Conservation (phyloP, 2,888 invertebrate genomes). For the Sisyra nigra region DNA sequence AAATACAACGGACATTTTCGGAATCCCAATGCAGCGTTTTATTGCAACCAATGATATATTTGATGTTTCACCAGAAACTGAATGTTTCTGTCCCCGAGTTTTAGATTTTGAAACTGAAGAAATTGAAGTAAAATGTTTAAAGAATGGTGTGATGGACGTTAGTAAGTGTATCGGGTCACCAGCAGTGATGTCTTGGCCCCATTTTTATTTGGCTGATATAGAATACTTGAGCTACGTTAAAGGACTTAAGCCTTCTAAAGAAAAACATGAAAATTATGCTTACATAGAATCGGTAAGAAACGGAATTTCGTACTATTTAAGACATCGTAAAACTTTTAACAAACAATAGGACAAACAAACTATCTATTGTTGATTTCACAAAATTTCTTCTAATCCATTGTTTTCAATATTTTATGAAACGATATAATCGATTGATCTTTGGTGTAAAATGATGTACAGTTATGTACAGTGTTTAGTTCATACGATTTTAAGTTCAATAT, state of each 20-base stretch:
- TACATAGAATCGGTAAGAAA: slow-evolving; percentile 42
- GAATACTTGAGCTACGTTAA: slow-evolving; percentile 32
- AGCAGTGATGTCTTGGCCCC: slow-evolving; percentile 44
- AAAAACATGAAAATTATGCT: slow-evolving; percentile 38
- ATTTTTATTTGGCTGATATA: slow-evolving; percentile 42
- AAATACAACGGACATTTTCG: background rate
- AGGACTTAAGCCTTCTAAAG: slow-evolving; percentile 34
- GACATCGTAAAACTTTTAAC: too few relatives aligned
- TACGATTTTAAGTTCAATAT: too few relatives aligned
- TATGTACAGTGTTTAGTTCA: too few relatives aligned
- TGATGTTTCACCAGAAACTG: slow-evolving; percentile 28
- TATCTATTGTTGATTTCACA: too few relatives aligned
- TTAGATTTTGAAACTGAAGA: slow-evolving; percentile 30
- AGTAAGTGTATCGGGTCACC: slow-evolving; percentile 39
- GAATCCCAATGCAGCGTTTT: background rate
- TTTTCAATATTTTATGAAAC: too few relatives aligned
- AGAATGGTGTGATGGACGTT: slow-evolving; percentile 36
- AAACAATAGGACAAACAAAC: too few relatives aligned
- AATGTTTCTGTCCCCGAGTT: slow-evolving; percentile 35
- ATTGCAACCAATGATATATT: slow-evolving; percentile 28
- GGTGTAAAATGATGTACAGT: too few relatives aligned
- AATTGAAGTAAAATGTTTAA: slow-evolving; percentile 30
- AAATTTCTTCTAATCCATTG: too few relatives aligned
- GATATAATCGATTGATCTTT: too few relatives aligned
- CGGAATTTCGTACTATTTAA: too few relatives aligned